Percentiles rank a stretch among this genome's conserved stretches.
phyloP scores from a whole-genome alignment of 2,888 invertebrate species.

The Stenichneumon culpator region DNA sequence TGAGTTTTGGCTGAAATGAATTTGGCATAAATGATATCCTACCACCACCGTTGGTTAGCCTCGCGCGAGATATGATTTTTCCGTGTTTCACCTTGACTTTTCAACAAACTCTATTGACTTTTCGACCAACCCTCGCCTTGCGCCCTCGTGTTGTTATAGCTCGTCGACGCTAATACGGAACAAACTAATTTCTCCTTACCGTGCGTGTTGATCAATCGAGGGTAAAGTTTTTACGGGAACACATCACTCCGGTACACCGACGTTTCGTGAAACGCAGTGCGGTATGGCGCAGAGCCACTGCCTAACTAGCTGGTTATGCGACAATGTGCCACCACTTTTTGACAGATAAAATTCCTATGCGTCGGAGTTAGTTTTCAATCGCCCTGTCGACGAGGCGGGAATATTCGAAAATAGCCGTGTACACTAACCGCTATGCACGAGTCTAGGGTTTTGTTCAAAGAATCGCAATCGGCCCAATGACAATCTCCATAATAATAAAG shows the following conservation, averaged over 20 bases:
- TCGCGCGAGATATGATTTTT: conserved; percentile 8
- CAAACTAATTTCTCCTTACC: not conserved
- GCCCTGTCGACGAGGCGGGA: not conserved
- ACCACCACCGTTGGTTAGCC: not conserved
- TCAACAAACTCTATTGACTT: not conserved
- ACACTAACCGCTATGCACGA: no score
- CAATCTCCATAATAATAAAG: no score
- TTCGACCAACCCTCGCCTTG: not conserved
- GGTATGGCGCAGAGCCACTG: conserved; percentile 21
- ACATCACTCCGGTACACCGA: not conserved
- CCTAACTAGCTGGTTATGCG: conserved; percentile 14
- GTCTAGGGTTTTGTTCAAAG: not conserved
- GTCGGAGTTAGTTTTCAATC: not conserved
- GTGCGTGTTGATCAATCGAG: not conserved
- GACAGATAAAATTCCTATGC: conserved; percentile 18
- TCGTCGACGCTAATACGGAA: not conserved
- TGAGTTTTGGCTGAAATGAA: not conserved
- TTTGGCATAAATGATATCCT: not conserved
- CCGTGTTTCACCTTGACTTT: not conserved
- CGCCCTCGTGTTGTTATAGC: not conserved
- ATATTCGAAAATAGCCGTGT: not conserved
- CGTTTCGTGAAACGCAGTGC: conserved; percentile 39
- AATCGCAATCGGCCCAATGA: not conserved
- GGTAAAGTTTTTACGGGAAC: conserved; percentile 40
- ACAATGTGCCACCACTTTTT: conserved; percentile 7